These are phyloP conservation scores for Drosophila villosipedis DNA, from an alignment of 2,888 invertebrate genomes.

Conservation along the genomic window DNA sequence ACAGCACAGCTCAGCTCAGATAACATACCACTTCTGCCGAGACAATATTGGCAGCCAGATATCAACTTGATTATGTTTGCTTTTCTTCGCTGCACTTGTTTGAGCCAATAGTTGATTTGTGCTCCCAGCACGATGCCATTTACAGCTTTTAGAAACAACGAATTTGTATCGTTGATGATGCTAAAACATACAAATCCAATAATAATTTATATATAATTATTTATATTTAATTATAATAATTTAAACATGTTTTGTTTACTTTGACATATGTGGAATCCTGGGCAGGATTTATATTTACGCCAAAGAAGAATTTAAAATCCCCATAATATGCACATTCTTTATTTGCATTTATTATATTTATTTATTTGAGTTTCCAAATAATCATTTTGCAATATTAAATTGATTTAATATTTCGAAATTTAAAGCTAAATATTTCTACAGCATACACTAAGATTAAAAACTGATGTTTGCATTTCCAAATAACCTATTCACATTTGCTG, in stretches of 20 bases:
- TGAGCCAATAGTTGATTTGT: not conserved
- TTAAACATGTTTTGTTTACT: too few relatives aligned
- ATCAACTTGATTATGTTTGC: constrained; percentile 32
- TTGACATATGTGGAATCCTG: too few relatives aligned
- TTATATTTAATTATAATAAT: too few relatives aligned
- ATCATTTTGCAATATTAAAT: not conserved
- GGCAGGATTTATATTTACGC: not conserved
- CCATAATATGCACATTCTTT: too few relatives aligned
- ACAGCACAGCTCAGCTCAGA: constrained; percentile 1
- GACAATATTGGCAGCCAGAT: constrained; percentile 11
- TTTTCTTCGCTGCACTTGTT: not conserved
- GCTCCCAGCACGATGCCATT: not conserved
- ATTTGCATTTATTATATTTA: not conserved
- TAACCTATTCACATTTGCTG: not conserved
- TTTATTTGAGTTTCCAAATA: not conserved
- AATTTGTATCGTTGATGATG: not conserved
- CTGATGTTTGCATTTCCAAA: not conserved
- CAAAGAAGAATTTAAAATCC: too few relatives aligned
- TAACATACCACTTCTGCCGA: not conserved
- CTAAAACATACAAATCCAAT: too few relatives aligned
- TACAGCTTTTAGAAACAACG: too few relatives aligned
- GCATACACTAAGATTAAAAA: not conserved
- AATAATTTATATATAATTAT: not conserved
- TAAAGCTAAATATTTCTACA: not conserved
- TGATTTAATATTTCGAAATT: not conserved